A percentile compares a stretch with the other conserved stretches of the same genome.
Evolutionary conservation across 2,113 vertebrate species (phyloP).

Genomic region (Gambusia affinis): DNA sequence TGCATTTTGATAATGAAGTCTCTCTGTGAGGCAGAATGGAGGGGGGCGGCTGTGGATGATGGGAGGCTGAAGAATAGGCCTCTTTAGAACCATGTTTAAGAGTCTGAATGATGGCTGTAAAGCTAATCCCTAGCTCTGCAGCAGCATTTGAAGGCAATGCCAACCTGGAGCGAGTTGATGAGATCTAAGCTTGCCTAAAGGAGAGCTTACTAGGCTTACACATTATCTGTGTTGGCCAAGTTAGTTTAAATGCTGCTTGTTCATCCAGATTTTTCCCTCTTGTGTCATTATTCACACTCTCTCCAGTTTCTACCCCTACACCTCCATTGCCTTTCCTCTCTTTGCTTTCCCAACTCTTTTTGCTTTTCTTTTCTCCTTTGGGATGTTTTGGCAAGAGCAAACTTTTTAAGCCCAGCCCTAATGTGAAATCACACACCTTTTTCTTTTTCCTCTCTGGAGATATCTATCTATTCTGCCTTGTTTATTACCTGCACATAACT

Average conservation of each 20-base stretch:
- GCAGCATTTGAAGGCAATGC: constrained; percentile 64
- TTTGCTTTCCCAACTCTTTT: constrained; percentile 17
- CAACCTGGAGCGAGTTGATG: constrained; percentile 73
- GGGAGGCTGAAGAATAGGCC: constrained; percentile 37
- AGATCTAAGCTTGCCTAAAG: constrained; percentile 71
- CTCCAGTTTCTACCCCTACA: constrained; percentile 17
- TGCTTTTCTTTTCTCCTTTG: constrained; percentile 23
- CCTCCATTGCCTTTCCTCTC: constrained; percentile 3
- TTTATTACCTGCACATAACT: constrained; percentile 77
- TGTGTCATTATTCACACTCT: constrained; percentile 62
- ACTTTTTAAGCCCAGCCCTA: constrained; percentile 2
- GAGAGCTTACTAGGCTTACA: constrained; percentile 70
- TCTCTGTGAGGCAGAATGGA: constrained; percentile 9
- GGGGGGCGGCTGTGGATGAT: constrained; percentile 20
- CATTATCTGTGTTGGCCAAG: constrained; percentile 71
- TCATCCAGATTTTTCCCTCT: constrained; percentile 64
- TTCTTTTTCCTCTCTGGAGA: constrained; percentile 66
- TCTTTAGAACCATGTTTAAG: constrained; percentile 63
- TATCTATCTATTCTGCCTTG: constrained; percentile 75
- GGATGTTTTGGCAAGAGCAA: constrained; percentile 23
- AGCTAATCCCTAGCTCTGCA: constrained; percentile 62
- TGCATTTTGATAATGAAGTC: constrained; percentile 15
- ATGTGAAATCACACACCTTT: constrained; percentile 54
- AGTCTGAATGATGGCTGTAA: constrained; percentile 61
- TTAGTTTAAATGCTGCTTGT: constrained; percentile 65